Base-by-base conservation (phyloP, 1,140 invertebrate genomes). In the Drosophila funebris region DNA sequence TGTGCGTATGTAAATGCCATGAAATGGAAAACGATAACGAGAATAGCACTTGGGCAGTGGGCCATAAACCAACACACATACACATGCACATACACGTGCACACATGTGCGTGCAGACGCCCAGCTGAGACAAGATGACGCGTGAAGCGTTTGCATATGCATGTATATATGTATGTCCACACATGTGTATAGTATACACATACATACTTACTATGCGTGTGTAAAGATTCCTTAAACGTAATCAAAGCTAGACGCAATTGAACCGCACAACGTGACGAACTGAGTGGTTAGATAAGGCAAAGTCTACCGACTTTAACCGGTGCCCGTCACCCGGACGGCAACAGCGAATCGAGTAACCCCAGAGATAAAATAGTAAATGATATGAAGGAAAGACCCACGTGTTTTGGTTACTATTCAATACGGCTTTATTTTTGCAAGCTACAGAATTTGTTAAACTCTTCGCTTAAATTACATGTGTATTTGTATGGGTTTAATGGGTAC, bases 371-470 rank as follows among this genome's bases (percentile, higher is more conserved):
- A 29, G 27, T 27, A 44, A 18, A 36, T 18, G 1, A 31, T 11
- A 14, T 20, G 18, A 27, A 39, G 14, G 9, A 43, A n/a, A n/a
- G 36, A 24, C 9, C 44, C 69, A 82, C 78, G 78, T 82, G 78
- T 61, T 56, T 31, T 27, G 39, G 46, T 78, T 60, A 64, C 46
- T 61, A 67, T 78, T 78, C 61, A 68, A 77, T 78, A 78, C 61
- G 58, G 68, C 67, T 83, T 82, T 83, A 78, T 61, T 76, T 57
- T 78, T 58, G 43, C 62, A 77, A 63, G 33, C 63, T 62, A 63
- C 57, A 76, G 60, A 67, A 69, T 52, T 76, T 53, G 71, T 61
- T 61, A 52, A 39, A 82, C 78, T 78, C 74, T 84, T 50, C 27
- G 71, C 66, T 78, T 64, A 74, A 73, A 72, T 58, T 64, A 64